phyloP scores from a whole-genome alignment of 2,113 vertebrate genomes.

The Thamnaconus septentrionalis region DNA sequence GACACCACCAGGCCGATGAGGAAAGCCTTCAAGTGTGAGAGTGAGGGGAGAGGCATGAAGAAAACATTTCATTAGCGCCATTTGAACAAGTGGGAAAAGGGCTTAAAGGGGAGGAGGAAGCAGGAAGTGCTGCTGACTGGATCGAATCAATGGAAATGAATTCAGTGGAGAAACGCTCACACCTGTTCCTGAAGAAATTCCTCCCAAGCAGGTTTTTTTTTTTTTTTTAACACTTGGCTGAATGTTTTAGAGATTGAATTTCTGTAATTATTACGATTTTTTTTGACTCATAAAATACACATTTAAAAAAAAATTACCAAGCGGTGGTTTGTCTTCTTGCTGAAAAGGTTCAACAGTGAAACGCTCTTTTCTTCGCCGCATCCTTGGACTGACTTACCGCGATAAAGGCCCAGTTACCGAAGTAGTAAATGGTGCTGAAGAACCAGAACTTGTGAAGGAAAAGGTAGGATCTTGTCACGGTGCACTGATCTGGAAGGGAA shows the following conservation, averaged over 20 bases:
- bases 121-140: no score
- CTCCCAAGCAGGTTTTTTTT: slow-evolving; percentile 7
- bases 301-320: neutral
- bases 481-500: slow-evolving; percentile 88
- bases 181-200: neutral
- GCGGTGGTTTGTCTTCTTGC: neutral
- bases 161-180: slow-evolving; percentile 10
- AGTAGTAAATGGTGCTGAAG: slow-evolving; percentile 96
- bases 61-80: slow-evolving; percentile 16
- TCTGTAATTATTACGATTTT: neutral
- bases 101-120: no score
- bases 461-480: slow-evolving; percentile 90
- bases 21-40: slow-evolving; percentile 80
- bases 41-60: slow-evolving; percentile 1
- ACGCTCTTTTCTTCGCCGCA: neutral
- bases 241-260: no score
- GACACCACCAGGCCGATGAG: slow-evolving; percentile 90
- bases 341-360: neutral
- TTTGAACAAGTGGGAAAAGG: slow-evolving; percentile 8
- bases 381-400: slow-evolving; percentile 79
- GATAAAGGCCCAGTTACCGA: slow-evolving; percentile 98
- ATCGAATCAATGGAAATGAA: slow-evolving; percentile 7
- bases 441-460: slow-evolving; percentile 99
- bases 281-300: neutral
- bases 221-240: no score